Evolutionary conservation across 2,113 vertebrate species (phyloP), one percentile per base, ranked within the genome.

Genomic region (Aegithalos caudatus): DNA sequence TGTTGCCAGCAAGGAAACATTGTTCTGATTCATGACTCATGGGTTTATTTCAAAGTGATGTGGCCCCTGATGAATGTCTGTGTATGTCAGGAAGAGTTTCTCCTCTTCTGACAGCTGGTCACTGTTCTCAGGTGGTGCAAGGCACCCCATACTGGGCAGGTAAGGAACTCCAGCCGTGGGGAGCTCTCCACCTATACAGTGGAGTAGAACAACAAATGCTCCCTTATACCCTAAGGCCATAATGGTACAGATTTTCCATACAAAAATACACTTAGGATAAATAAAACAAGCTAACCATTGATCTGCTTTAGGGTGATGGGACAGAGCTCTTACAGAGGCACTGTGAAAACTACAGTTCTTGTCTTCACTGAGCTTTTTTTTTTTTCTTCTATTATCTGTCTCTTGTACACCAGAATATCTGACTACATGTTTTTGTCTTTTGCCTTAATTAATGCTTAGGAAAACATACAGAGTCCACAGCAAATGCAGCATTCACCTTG

Each of bases 1-100:
- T 91, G 64, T 74, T 82, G 72, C 61, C 76, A 69, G 42, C 53
- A 45, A 95, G 60, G 38, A 86, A 94, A 72, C 61, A 65, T 87
- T 86, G 85, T 85, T 96, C 89, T 88, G 67, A 92, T 80, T 93
- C 83, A 35, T 85, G 82, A 95, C 86, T 94, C 89, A 31, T 60
- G 81, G 69, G 65, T 89, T 81, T 88, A 78, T 94, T 90, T 90
- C 67, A 51, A 78, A 90, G 71, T 67, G 88, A 92, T 81, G 90
- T 90, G 94, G 53, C 90, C 83, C 0, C 0, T 83, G 64, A 76
- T 81, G 80, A 90, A 86, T 61, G 66, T 66, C 78, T 90, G 40
- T 51, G 67, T 54, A 19, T 71, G 74, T 83, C 71, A 93, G 78
- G 21, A 28, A 10, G 83, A 80, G 90, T 50, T 88, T 83, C 44